Percentiles rank a stretch among this genome's conserved stretches.
phyloP scores from a whole-genome alignment of 2,888 invertebrate species.

The Bibio marci region DNA sequence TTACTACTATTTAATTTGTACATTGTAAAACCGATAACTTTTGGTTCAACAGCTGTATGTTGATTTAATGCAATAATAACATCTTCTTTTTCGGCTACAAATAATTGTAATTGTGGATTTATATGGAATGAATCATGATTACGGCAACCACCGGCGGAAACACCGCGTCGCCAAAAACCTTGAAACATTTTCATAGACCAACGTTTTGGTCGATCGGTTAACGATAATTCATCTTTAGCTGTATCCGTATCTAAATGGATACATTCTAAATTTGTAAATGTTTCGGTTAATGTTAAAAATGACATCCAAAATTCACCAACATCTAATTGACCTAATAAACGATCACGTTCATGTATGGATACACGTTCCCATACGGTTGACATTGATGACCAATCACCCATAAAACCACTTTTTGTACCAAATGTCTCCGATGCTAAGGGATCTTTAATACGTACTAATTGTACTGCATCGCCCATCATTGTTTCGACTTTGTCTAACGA shows the following conservation, averaged over 20 bases:
- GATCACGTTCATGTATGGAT: conserved; percentile 51
- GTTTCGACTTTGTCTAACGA: conserved; percentile 59
- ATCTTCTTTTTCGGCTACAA: conserved; percentile 62
- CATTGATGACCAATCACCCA: conserved; percentile 51
- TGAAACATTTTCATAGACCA: conserved; percentile 82
- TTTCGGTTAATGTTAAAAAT: conserved; percentile 62
- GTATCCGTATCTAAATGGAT: conserved; percentile 79
- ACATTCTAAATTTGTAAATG: conserved; percentile 67
- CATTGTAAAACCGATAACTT: conserved; percentile 82
- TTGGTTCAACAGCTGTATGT: conserved; percentile 81
- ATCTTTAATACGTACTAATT: conserved; percentile 52
- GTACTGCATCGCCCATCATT: conserved; percentile 49
- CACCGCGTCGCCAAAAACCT: conserved; percentile 72
- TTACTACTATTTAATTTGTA: conserved; percentile 32
- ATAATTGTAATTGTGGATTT: conserved; percentile 75
- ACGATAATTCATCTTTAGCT: conserved; percentile 64
- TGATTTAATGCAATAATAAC: conserved; percentile 75
- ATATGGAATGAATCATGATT: conserved; percentile 86
- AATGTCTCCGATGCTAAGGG: conserved; percentile 38
- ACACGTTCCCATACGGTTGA: conserved; percentile 63
- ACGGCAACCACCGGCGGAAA: conserved; percentile 77
- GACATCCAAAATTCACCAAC: conserved; percentile 71
- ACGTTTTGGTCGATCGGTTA: conserved; percentile 52
- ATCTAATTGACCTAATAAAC: conserved; percentile 44
- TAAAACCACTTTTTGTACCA: conserved; percentile 43